Conservation (phyloP, 2,797 vertebrate genomes). For the Phataginus tricuspis region DNA sequence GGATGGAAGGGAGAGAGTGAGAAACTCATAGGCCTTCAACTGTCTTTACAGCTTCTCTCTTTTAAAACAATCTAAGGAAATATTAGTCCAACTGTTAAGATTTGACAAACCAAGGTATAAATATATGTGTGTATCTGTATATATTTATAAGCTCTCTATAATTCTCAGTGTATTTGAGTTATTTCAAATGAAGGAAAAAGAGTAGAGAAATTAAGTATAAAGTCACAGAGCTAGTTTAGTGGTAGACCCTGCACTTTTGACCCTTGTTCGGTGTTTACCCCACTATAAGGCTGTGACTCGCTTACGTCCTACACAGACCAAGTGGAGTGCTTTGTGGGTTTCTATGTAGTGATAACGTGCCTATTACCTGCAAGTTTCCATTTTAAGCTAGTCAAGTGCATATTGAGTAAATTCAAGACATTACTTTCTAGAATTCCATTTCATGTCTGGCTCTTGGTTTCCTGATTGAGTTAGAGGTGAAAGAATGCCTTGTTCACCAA, state of each 20-base stretch:
- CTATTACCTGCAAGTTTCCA: background rate
- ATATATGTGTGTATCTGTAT: background rate
- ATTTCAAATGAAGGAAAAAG: background rate
- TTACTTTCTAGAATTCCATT: slow-evolving; percentile 58
- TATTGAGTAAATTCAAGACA: slow-evolving; percentile 23
- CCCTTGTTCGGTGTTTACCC: background rate
- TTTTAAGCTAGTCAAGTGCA: background rate
- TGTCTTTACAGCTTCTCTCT: background rate
- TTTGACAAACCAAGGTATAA: background rate
- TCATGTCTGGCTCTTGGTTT: slow-evolving; percentile 53
- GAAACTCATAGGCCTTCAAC: background rate
- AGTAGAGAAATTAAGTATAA: background rate
- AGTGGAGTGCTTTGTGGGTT: background rate
- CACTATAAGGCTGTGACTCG: background rate
- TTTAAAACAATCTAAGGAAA: background rate
- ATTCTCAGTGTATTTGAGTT: background rate
- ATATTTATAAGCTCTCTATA: background rate
- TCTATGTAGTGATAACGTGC: background rate
- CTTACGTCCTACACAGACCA: background rate
- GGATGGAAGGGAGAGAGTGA: background rate
- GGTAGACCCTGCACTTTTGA: background rate
- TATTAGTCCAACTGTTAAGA: background rate
- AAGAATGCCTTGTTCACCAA: slow-evolving; percentile 58
- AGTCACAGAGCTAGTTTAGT: background rate
- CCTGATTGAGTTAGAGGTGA: slow-evolving; percentile 23